Conservation (phyloP, 2,888 invertebrate species). For the Agrotis exclamationis region DNA sequence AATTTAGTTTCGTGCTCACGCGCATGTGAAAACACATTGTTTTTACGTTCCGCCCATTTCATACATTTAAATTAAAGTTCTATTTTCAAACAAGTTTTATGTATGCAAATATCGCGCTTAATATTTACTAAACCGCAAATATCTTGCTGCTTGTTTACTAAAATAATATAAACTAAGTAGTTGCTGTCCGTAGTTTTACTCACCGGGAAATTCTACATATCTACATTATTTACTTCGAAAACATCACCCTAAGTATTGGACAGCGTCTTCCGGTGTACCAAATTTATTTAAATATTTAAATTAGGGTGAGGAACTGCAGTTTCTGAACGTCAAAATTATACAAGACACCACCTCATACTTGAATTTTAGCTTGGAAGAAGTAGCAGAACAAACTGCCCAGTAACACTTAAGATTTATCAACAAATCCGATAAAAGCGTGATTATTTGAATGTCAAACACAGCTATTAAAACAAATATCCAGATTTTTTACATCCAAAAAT, state of each 20-base stretch:
- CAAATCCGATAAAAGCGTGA: no score
- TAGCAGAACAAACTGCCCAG: no score
- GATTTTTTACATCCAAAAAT: no score
- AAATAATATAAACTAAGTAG: neutral
- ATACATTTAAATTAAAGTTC: conserved; percentile 18
- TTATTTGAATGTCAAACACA: no score
- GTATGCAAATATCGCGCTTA: conserved; percentile 13
- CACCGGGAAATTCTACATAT: neutral
- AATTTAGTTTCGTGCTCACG: conserved; percentile 27
- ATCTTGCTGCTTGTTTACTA: conserved; percentile 13
- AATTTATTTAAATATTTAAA: no score
- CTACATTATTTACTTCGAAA: neutral
- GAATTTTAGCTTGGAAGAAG: no score
- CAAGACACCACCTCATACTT: no score
- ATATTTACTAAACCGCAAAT: conserved; percentile 33
- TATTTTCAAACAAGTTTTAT: conserved; percentile 38
- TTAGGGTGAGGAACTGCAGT: no score
- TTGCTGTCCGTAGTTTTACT: neutral
- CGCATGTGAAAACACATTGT: conserved; percentile 11
- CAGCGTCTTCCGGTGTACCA: neutral
- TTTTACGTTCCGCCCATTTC: conserved; percentile 22
- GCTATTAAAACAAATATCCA: no score
- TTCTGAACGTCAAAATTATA: no score
- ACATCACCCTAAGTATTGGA: neutral
- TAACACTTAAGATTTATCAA: no score